Conservation (phyloP, 2,113 vertebrate species). For the Aldabrachelys gigantea region DNA sequence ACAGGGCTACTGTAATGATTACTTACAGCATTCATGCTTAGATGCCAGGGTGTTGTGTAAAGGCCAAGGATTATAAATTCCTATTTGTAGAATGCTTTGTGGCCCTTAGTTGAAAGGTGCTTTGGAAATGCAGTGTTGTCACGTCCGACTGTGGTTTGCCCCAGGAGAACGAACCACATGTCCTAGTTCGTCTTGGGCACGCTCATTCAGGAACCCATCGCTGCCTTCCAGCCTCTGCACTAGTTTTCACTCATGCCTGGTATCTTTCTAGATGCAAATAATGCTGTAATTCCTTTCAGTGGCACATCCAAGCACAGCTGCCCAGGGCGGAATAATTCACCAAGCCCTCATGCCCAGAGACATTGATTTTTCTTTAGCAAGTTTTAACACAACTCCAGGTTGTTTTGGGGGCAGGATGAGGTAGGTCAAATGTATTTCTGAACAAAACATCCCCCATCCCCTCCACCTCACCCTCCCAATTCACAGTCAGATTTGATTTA, state of each 20-base stretch:
- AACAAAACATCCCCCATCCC: too few species aligned
- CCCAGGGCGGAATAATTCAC: too few species aligned
- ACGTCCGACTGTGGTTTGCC: too few species aligned
- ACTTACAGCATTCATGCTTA: not conserved
- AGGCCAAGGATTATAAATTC: not conserved
- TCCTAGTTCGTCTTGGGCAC: rapidly evolving
- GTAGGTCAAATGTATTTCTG: too few species aligned
- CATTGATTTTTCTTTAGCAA: too few species aligned
- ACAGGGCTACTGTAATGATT: not conserved
- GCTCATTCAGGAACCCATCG: not conserved
- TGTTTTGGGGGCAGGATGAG: too few species aligned
- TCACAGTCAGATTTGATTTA: too few species aligned
- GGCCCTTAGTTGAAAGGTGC: not conserved
- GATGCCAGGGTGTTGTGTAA: constrained; percentile 19
- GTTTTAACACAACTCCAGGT: too few species aligned
- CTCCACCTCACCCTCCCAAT: too few species aligned
- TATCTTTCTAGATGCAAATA: rapidly evolving
- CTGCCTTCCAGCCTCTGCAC: not conserved
- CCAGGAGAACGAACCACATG: not conserved
- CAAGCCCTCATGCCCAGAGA: too few species aligned
- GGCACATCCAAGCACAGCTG: not conserved
- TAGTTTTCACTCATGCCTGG: not conserved
- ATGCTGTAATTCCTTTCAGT: rapidly evolving
- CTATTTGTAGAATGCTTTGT: not conserved
- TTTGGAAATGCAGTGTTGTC: not conserved